Conservation (phyloP, 2,113 vertebrate species). For the Seriola aureovittata region DNA sequence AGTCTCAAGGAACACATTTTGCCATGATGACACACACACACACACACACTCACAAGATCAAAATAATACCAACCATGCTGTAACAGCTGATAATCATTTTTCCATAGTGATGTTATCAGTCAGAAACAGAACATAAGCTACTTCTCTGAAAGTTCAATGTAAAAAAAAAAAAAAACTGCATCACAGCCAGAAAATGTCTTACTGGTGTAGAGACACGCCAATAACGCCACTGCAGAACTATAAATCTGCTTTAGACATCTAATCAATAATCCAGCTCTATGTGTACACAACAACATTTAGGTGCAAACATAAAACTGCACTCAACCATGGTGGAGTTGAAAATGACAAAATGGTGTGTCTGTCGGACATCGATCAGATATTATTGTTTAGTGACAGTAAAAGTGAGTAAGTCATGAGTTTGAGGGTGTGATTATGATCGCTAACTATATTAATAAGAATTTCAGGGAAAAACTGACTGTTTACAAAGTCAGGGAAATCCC, state of each 20-base stretch:
- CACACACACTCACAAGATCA: no score
- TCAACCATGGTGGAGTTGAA: conserved; percentile 17
- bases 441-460: neutral
- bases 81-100: neutral
- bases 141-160: no score
- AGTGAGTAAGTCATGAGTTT: neutral
- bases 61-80: no score
- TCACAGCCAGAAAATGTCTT: neutral
- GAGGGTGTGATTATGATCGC: neutral
- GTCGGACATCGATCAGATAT: conserved; percentile 11
- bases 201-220: neutral
- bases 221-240: conserved; percentile 12
- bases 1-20: no score
- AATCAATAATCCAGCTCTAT: conserved; percentile 50
- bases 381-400: conserved; percentile 9
- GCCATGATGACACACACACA: neutral
- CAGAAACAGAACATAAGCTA: neutral
- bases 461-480: neutral
- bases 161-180: neutral
- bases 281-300: conserved; percentile 25
- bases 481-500: neutral
- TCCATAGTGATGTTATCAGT: neutral
- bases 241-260: conserved; percentile 44
- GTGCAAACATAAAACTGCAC: conserved; percentile 25
- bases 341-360: neutral